Percentiles rank a stretch among this genome's conserved stretches.
Evolutionary conservation across 2,888 invertebrate genomes (phyloP).

Genomic region (Epistrophe grossulariae): DNA sequence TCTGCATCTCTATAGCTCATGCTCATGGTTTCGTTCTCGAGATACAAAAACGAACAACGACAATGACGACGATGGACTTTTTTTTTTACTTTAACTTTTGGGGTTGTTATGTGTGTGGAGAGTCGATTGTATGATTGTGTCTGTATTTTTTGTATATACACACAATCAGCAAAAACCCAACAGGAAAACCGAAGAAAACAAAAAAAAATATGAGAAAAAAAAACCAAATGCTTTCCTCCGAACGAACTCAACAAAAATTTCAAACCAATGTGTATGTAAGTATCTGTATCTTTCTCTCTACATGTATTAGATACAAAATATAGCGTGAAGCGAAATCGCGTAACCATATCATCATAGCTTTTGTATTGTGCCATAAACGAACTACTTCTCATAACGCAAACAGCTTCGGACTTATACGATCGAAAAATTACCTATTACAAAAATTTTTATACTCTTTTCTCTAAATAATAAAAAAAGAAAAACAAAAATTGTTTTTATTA

Average conservation of each 20-base stretch:
- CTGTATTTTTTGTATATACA: slow-evolving; percentile 45
- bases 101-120: slow-evolving; percentile 64
- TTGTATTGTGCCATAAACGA: slow-evolving; percentile 84
- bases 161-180: slow-evolving; percentile 71
- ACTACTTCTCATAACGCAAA: slow-evolving; percentile 84
- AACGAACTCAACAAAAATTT: slow-evolving; percentile 62
- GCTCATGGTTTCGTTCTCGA: slow-evolving; percentile 59
- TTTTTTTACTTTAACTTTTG: slow-evolving; percentile 48
- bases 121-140: slow-evolving; percentile 57
- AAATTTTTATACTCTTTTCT: slow-evolving; percentile 84
- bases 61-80: slow-evolving; percentile 9
- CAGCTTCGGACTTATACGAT: slow-evolving; percentile 82
- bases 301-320: slow-evolving; percentile 73
- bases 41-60: slow-evolving; percentile 27
- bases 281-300: slow-evolving; percentile 47
- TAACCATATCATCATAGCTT: slow-evolving; percentile 82
- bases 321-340: slow-evolving; percentile 78
- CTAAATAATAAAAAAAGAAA: slow-evolving; percentile 67
- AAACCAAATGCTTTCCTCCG: slow-evolving; percentile 56
- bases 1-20: slow-evolving; percentile 53
- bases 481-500: slow-evolving; percentile 84
- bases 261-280: slow-evolving; percentile 55
- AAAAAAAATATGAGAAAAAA: slow-evolving; percentile 36
- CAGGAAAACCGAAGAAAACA: slow-evolving; percentile 54
- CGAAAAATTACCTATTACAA: slow-evolving; percentile 83